Conservation (phyloP, 1,140 invertebrate species). For the Platyscapa corneri region DNA sequence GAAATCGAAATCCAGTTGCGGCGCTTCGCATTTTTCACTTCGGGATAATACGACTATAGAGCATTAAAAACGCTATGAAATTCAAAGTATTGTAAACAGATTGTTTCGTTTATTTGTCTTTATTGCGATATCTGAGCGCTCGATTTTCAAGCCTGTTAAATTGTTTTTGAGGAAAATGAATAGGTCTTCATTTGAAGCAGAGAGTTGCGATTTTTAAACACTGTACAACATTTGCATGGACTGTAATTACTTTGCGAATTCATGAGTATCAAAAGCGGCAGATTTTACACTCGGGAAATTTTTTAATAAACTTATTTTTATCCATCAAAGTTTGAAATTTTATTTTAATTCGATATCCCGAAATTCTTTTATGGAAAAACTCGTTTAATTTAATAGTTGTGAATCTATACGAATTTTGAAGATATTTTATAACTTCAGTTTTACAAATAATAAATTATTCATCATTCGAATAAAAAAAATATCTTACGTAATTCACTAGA, state of each 20-base stretch:
- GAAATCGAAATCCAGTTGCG: slow-evolving; percentile 35
- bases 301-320: background rate
- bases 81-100: slow-evolving; percentile 23
- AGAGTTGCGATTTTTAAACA: background rate
- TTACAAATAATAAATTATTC: background rate
- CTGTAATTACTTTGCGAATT: background rate
- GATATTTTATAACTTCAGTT: background rate
- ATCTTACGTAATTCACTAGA: no score
- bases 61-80: background rate
- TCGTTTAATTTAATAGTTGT: background rate
- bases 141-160: background rate
- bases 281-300: background rate
- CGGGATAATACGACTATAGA: background rate
- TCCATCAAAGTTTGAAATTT: background rate
- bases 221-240: background rate
- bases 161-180: background rate
- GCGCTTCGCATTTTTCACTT: background rate
- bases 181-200: slow-evolving; percentile 8
- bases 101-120: slow-evolving; percentile 1
- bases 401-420: background rate
- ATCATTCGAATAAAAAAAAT: no score
- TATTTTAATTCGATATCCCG: background rate
- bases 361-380: background rate
- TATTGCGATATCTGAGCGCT: background rate
- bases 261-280: background rate